Percentiles rank a stretch among this genome's conserved stretches.
phyloP scores from a whole-genome alignment of 2,797 vertebrate species.

The Anomalospiza imberbis region DNA sequence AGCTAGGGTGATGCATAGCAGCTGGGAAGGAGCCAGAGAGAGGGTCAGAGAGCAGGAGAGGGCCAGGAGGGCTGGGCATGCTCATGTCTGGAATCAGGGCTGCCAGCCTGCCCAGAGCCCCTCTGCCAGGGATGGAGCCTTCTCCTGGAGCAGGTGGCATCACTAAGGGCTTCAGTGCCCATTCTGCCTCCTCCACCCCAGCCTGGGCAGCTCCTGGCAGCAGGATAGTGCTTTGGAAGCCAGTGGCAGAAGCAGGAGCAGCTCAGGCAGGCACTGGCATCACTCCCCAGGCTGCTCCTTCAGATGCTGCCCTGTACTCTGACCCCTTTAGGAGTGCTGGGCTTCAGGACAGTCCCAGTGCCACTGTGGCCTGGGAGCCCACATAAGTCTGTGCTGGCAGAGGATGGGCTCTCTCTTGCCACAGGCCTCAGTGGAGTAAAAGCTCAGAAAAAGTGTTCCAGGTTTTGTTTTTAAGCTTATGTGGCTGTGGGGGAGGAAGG shows the following conservation, averaged over 20 bases:
- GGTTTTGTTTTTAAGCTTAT: neutral
- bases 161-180: neutral
- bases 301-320: neutral
- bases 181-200: neutral
- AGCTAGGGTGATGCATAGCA: neutral
- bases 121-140: neutral
- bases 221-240: neutral
- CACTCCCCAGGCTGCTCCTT: neutral
- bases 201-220: neutral
- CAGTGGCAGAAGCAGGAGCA: neutral
- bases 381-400: neutral
- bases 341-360: neutral
- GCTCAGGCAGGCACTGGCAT: neutral
- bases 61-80: too few relatives aligned
- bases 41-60: neutral
- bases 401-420: neutral
- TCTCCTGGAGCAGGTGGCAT: neutral
- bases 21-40: neutral
- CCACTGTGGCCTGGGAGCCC: neutral
- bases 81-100: neutral
- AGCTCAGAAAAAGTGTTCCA: neutral
- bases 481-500: neutral
- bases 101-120: neutral
- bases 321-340: neutral
- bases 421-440: neutral